Evolutionary conservation across 2,113 vertebrate genomes (phyloP).

Genomic region (Willisornis vidua): DNA sequence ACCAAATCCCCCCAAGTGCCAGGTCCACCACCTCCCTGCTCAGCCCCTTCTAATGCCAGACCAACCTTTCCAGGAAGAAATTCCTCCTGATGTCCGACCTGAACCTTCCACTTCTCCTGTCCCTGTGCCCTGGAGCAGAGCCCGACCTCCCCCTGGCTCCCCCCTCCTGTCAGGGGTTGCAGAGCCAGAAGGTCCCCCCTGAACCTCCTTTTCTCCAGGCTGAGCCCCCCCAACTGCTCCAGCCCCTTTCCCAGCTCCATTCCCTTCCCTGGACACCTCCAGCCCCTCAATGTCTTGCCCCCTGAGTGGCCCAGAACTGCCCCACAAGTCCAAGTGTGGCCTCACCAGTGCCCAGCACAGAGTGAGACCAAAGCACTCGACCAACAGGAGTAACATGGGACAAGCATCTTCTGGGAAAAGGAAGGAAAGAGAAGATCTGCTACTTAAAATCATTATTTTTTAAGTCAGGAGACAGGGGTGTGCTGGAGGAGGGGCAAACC

Average conservation of each 20-base stretch:
- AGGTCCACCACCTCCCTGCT: neutral
- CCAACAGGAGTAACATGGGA: neutral
- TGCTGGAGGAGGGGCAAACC: neutral
- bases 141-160: neutral
- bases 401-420: neutral
- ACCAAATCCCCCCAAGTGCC: neutral
- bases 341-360: neutral
- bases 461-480: neutral
- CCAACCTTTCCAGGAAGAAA: neutral
- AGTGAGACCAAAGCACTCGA: neutral
- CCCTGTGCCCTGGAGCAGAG: neutral
- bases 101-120: neutral
- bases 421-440: neutral
- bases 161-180: neutral
- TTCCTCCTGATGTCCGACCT: neutral
- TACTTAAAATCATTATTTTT: neutral
- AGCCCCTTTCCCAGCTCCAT: neutral
- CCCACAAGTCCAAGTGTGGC: neutral
- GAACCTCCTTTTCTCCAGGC: neutral
- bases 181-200: neutral
- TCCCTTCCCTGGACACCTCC: neutral
- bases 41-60: neutral
- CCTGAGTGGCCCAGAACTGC: neutral
- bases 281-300: neutral
- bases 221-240: neutral